phyloP scores from a whole-genome alignment of 2,797 vertebrate species.

The Pangasius larnaudii region DNA sequence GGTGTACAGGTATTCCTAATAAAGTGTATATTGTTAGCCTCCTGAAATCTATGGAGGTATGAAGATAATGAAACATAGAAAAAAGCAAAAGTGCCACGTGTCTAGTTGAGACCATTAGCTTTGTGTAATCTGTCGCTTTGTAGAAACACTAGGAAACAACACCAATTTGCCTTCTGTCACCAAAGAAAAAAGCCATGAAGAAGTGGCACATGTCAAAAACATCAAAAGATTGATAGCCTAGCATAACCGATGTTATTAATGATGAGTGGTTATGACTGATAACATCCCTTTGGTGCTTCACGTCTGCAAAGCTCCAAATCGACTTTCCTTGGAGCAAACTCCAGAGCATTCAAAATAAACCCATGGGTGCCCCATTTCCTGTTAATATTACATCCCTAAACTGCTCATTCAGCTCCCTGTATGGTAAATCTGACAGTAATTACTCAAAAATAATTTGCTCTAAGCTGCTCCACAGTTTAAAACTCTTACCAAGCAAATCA shows the following conservation, averaged over 20 bases:
- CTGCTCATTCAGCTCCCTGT: constrained; percentile 12
- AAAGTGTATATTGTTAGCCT: background rate
- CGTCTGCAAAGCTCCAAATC: background rate
- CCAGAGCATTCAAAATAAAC: background rate
- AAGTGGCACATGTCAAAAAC: background rate
- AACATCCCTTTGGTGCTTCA: background rate
- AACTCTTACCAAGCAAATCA: constrained; percentile 36
- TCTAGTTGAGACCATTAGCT: constrained; percentile 39
- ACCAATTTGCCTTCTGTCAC: background rate
- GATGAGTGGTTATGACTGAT: constrained; percentile 8
- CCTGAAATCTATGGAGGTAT: background rate
- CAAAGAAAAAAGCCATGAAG: background rate
- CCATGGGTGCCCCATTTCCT: background rate
- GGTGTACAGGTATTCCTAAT: no score
- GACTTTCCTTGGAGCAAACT: background rate
- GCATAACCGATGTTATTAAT: constrained; percentile 5
- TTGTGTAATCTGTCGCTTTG: constrained; percentile 59
- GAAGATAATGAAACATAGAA: background rate
- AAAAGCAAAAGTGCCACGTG: background rate
- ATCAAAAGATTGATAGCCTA: constrained; percentile 3
- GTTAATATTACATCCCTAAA: constrained; percentile 9
- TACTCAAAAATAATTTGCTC: constrained; percentile 30
- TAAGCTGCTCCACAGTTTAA: constrained; percentile 9
- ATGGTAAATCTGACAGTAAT: constrained; percentile 32
- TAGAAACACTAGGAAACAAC: constrained; percentile 17